Conservation (phyloP, 2,888 invertebrate genomes). For the Linyphia triangularis region DNA sequence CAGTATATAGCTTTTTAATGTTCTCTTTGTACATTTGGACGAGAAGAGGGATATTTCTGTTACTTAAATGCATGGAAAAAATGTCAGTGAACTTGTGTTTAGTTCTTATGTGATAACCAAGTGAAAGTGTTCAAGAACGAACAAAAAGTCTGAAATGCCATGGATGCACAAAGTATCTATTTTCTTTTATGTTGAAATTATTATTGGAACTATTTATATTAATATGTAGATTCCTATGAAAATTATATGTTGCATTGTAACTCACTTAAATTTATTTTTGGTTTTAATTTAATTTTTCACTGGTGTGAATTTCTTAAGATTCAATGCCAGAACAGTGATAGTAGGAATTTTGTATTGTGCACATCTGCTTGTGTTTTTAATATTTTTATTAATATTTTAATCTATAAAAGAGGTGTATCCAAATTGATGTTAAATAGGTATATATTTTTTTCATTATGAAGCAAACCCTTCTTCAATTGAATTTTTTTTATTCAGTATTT, state of each 20-base stretch:
- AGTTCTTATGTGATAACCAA: constrained; percentile 39
- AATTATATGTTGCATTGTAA: background rate
- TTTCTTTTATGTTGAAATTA: constrained; percentile 11
- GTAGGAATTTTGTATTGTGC: background rate
- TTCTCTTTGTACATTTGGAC: background rate
- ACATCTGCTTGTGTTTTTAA: background rate
- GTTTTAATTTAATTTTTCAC: background rate
- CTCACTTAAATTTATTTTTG: background rate
- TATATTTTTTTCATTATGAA: no score
- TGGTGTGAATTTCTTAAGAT: background rate
- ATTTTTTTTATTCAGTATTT: no score
- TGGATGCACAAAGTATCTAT: constrained; percentile 19
- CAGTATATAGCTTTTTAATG: constrained; percentile 18
- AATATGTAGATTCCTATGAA: background rate
- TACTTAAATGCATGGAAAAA: constrained; percentile 32
- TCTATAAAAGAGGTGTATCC: background rate
- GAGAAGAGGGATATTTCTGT: background rate
- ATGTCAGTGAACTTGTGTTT: constrained; percentile 9
- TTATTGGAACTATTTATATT: background rate
- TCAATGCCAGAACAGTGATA: background rate
- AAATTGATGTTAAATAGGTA: no score
- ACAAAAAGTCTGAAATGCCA: constrained; percentile 25
- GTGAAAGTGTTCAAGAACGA: constrained; percentile 37
- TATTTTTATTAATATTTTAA: background rate
- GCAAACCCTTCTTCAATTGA: no score